These are phyloP conservation scores for Hypanus sabinus DNA, from an alignment of 2,113 vertebrate genomes.

Conservation along the genomic window DNA sequence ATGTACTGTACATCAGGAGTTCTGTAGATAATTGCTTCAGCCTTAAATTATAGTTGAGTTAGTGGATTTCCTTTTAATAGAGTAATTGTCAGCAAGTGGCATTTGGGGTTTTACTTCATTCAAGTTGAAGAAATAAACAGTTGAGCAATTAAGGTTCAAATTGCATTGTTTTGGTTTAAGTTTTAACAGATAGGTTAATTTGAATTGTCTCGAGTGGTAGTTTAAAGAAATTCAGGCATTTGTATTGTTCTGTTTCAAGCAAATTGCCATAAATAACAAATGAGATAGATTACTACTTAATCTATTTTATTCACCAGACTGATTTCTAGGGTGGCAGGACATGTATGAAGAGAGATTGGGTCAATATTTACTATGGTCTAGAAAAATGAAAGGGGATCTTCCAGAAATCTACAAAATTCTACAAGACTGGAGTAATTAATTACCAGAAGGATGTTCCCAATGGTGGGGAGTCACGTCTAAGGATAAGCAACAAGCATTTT, in stretches of 20 bases:
- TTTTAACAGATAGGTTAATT: background rate
- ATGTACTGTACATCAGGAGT: background rate
- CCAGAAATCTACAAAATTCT: no score
- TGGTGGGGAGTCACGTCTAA: no score
- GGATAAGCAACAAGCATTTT: no score
- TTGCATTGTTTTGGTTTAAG: background rate
- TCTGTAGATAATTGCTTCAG: background rate
- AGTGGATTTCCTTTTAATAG: background rate
- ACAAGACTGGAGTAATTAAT: no score
- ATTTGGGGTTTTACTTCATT: constrained; percentile 6
- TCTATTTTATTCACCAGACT: background rate
- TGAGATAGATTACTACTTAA: background rate
- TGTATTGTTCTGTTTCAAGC: background rate
- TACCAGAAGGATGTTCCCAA: no score
- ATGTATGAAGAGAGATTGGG: no score
- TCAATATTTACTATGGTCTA: no score
- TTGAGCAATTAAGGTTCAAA: no score
- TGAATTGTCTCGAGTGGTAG: background rate
- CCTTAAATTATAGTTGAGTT: background rate
- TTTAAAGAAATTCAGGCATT: background rate
- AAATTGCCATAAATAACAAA: background rate
- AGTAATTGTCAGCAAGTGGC: background rate
- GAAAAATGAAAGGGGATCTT: no score
- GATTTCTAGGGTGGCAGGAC: no score
- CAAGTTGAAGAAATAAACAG: background rate